phyloP scores from a whole-genome alignment of 2,888 invertebrate species.

The Iselma pallidipennis region DNA sequence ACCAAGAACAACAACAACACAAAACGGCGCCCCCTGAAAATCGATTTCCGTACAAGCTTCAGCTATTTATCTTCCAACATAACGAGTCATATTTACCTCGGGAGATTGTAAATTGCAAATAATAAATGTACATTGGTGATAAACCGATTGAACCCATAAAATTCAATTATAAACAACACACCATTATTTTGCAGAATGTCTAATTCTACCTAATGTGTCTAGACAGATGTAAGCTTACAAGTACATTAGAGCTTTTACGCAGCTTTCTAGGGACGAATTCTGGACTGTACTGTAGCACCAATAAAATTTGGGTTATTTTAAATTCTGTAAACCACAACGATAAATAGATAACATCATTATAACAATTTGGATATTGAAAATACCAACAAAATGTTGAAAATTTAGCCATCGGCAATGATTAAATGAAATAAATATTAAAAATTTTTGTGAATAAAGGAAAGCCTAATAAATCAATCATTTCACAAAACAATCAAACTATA shows the following conservation, averaged over 20 bases:
- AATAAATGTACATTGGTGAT: constrained; percentile 36
- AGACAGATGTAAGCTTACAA: constrained; percentile 1
- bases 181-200: constrained; percentile 3
- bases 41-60: constrained; percentile 29
- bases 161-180: constrained; percentile 8
- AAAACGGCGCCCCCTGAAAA: constrained; percentile 12
- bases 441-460: neutral
- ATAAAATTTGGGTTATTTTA: neutral
- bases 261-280: neutral
- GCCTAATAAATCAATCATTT: neutral
- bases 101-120: constrained; percentile 37
- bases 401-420: neutral
- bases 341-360: neutral
- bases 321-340: neutral
- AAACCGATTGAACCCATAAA: constrained; percentile 26
- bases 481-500: constrained; percentile 9
- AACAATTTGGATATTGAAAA: neutral
- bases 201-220: constrained; percentile 4
- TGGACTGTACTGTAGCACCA: neutral
- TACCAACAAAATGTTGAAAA: neutral
- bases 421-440: neutral
- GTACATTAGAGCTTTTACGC: neutral
- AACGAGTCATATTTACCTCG: constrained; percentile 37
- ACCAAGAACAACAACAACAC: neutral
- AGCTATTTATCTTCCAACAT: constrained; percentile 35